Percentiles rank a stretch among this genome's conserved stretches.
phyloP scores from a whole-genome alignment of 2,797 vertebrate genomes.

The Anniella stebbinsi region DNA sequence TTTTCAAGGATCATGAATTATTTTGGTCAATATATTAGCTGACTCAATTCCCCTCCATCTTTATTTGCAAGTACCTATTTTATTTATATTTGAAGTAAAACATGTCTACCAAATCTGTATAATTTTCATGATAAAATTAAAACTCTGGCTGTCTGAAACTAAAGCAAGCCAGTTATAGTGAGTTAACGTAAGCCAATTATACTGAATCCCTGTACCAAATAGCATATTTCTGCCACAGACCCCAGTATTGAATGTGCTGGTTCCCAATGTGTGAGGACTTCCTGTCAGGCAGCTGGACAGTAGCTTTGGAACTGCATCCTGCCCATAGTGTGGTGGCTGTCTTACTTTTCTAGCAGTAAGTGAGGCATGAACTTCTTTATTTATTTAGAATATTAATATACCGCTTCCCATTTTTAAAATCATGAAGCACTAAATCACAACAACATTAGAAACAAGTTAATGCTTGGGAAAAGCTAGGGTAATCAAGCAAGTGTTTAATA shows the following conservation, averaged over 20 bases:
- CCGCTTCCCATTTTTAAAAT: no score
- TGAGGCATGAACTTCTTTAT: background rate
- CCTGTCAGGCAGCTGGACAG: background rate
- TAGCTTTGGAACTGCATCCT: background rate
- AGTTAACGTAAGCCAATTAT: background rate
- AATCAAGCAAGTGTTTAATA: no score
- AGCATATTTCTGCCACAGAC: background rate
- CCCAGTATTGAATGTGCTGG: background rate
- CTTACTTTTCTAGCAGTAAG: background rate
- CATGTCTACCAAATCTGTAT: background rate
- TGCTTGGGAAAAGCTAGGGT: no score
- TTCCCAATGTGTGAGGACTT: background rate
- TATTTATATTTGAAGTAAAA: background rate
- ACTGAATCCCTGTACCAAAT: background rate
- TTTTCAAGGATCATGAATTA: background rate
- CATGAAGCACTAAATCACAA: no score
- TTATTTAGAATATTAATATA: no score
- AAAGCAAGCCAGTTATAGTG: background rate
- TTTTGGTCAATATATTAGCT: background rate
- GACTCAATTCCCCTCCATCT: background rate
- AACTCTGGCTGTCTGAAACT: background rate
- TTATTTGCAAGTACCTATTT: background rate
- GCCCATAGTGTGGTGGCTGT: background rate
- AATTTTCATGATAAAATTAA: background rate
- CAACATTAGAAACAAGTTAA: no score